Base-by-base conservation (phyloP, 2,888 invertebrate species). In the Sphaerophoria rueppellii region DNA sequence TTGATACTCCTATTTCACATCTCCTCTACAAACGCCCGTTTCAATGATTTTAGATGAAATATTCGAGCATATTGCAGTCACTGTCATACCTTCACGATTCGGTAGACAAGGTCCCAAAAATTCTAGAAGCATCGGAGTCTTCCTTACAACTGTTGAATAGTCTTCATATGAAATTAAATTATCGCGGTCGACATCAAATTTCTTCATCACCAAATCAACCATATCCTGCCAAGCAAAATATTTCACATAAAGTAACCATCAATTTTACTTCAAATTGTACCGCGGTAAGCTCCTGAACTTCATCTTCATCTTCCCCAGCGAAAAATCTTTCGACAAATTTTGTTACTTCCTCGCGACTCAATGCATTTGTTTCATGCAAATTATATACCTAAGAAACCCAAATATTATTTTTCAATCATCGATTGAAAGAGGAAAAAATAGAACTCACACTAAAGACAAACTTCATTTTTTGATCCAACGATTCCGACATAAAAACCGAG, bases 71-170 rank as follows among this genome's bases (percentile, higher is more conserved):
- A 89, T 89, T 0, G 89, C 90, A 90, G 89, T 90, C 0, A 89
- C 86, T 93, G 91, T 88, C 63, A 88, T 67, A 34, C 89, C 88
- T 48, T 88, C 88, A 5, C 86, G 71, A 72, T 94, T 93, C 0
- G 96, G 96, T 16, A 96, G 91, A 87, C 96, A 95, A 87, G 94
- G 94, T 0, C 96, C 97, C 57, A 96, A 93, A 54, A 94, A 94
- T 89, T 96, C 95, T 61, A 96, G 89, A 16, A 96, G 90, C 70
- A 95, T 92, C 0, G 95, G 95, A 12, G 95, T 95, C 63, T 93
- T 92, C 43, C 91, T 87, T 0, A 96, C 95, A 0, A 95, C 93
- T 12, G 92, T 90, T 52, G 93, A 93, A 89, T 95, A 96, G 89
- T 96, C 96, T 3, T 93, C 92, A 87, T 93, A 94, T 14, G 94